Evolutionary conservation across 2,113 vertebrate species (phyloP).

Genomic region (Marmota monax): DNA sequence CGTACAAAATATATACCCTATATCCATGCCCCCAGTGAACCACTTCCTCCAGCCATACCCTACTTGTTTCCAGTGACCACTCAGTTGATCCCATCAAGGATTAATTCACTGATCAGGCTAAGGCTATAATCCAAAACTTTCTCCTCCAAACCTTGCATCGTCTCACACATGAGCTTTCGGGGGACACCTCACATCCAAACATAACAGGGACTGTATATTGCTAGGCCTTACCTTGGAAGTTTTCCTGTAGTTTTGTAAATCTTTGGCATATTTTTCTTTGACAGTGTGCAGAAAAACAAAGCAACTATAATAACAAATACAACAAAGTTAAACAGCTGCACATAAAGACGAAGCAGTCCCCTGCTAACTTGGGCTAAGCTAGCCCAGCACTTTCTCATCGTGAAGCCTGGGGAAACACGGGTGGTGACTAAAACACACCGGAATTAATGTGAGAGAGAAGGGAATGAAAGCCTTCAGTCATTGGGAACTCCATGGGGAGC

Average conservation of each 20-base stretch:
- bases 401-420: conserved; percentile 42
- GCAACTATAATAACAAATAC: background rate
- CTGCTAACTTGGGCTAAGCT: background rate
- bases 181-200: no score
- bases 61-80: no score
- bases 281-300: background rate
- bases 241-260: background rate
- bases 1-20: no score
- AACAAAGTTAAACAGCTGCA: background rate
- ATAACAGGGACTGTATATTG: background rate
- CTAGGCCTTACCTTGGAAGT: background rate
- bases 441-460: conserved; percentile 71
- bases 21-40: no score
- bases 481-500: conserved; percentile 71
- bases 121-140: no score
- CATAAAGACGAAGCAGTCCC: background rate
- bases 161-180: no score
- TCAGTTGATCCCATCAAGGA: no score
- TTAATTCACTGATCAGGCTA: no score
- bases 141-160: no score
- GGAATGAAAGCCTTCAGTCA: conserved; percentile 82
- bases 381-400: conserved; percentile 15
- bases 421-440: conserved; percentile 35
- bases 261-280: background rate
- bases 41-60: no score